Evolutionary conservation across 2,888 invertebrate species (phyloP).

Genomic region (Pardosa pseudoannulata): DNA sequence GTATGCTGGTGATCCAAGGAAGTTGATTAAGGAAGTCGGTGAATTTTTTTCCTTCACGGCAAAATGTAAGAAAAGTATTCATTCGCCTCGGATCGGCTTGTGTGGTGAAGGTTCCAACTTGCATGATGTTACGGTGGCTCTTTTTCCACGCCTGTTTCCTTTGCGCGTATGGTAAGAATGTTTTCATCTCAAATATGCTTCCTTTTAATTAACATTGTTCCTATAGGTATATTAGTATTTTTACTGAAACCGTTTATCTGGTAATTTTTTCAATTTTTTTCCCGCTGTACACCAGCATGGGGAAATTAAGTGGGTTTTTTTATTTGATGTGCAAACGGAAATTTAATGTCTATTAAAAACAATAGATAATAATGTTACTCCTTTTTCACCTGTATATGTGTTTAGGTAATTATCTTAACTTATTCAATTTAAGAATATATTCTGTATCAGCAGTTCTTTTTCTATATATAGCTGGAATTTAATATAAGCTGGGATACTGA

Average conservation of each 20-base stretch:
- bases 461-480: no score
- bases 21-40: conserved; percentile 58
- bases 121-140: conserved; percentile 42
- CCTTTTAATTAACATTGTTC: not conserved
- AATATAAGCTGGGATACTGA: no score
- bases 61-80: conserved; percentile 37
- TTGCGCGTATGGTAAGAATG: conserved; percentile 40
- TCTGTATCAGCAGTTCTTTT: no score
- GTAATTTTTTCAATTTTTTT: no score
- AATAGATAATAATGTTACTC: no score
- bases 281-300: no score
- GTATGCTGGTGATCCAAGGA: conserved; percentile 46
- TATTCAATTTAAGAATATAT: no score
- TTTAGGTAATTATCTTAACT: no score
- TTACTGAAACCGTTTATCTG: not conserved
- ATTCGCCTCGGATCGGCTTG: conserved; percentile 41
- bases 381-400: no score
- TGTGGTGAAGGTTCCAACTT: not conserved
- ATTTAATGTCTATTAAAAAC: no score
- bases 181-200: not conserved
- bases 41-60: conserved; percentile 55
- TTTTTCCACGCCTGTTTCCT: conserved; percentile 32
- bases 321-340: no score
- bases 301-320: no score
- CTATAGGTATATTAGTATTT: not conserved